Evolutionary conservation across 1,140 invertebrate genomes (phyloP).

Genomic region (Drosophila nigrodunni): DNA sequence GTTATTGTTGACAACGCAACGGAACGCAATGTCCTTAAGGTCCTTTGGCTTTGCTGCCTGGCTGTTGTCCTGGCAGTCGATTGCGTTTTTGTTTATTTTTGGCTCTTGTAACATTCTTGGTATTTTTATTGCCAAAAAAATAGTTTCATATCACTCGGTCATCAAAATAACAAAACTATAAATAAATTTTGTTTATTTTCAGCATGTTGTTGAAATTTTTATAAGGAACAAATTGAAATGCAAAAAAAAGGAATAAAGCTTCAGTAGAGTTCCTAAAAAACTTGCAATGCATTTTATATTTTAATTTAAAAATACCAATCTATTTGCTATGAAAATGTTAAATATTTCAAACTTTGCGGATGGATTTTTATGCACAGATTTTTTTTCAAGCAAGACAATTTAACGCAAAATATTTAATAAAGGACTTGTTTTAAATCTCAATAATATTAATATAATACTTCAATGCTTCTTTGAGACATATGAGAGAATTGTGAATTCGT

Average conservation of each 20-base stretch:
- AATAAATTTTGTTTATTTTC: neutral
- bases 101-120: conserved; percentile 6
- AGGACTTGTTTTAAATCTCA: too few species aligned
- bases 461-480: too few species aligned
- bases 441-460: too few species aligned
- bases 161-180: neutral
- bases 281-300: neutral
- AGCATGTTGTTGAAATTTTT: neutral
- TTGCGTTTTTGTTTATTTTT: neutral
- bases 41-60: neutral
- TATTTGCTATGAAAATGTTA: neutral
- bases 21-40: conserved; percentile 12
- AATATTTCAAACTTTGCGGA: too few species aligned
- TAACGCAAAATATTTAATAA: too few species aligned
- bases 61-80: conserved; percentile 1
- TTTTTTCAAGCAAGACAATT: too few species aligned
- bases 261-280: neutral
- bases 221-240: neutral
- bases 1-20: conserved; percentile 26
- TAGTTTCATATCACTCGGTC: neutral
- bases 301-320: neutral
- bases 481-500: conserved; percentile 1
- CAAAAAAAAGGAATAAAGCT: neutral
- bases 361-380: too few species aligned
- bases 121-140: conserved; percentile 10